Evolutionary conservation across 2,888 invertebrate genomes (phyloP).

Genomic region (Latrodectus elegans): DNA sequence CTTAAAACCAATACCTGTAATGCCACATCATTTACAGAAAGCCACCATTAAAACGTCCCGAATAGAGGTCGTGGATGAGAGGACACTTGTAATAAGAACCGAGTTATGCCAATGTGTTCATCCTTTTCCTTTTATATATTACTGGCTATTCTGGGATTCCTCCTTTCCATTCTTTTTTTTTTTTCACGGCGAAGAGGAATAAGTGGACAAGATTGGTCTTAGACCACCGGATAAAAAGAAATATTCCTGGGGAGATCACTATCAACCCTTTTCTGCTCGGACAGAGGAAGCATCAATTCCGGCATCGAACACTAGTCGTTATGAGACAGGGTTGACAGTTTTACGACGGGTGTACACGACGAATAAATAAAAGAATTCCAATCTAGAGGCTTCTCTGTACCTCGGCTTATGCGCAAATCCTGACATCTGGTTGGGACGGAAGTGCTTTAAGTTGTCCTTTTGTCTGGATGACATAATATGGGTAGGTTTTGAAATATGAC

Average conservation of each 20-base stretch:
- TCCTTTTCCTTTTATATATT: too few species aligned
- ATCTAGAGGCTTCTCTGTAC: constrained; percentile 4
- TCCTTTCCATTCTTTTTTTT: constrained; percentile 10
- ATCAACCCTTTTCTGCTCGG: constrained; percentile 27
- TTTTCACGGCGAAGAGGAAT: neutral
- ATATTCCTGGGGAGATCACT: constrained; percentile 27
- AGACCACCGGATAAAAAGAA: constrained; percentile 3
- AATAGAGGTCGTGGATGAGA: too few species aligned
- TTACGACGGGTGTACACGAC: constrained; percentile 28
- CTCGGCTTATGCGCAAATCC: neutral
- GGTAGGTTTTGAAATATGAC: too few species aligned
- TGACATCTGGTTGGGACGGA: too few species aligned
- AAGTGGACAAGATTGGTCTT: constrained; percentile 12
- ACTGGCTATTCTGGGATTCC: neutral
- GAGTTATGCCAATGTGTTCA: too few species aligned
- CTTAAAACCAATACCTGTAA: too few species aligned
- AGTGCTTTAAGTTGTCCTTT: too few species aligned
- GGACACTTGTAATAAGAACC: too few species aligned
- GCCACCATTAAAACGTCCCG: too few species aligned
- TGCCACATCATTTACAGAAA: too few species aligned
- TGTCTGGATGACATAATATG: too few species aligned
- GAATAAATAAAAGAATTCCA: constrained; percentile 48
- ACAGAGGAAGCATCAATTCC: constrained; percentile 27
- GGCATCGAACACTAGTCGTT: constrained; percentile 27
- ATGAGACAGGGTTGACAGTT: constrained; percentile 22